Evolutionary conservation across 2,113 vertebrate genomes (phyloP).

Genomic region (Lucifuga dentata): DNA sequence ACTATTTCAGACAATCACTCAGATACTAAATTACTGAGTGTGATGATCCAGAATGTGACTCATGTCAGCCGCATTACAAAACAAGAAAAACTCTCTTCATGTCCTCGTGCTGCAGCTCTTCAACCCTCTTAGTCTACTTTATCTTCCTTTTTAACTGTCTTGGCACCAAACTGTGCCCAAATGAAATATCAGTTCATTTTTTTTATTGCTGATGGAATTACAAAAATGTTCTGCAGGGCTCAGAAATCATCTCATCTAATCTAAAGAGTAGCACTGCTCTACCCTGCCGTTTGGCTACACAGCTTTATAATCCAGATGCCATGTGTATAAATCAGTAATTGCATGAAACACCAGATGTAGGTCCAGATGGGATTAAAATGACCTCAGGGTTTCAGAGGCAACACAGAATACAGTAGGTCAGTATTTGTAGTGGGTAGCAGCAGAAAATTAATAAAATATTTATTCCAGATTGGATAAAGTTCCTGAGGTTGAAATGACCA

Average conservation of each 20-base stretch:
- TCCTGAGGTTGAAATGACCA: neutral
- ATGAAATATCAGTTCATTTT: constrained; percentile 10
- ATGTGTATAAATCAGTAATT: constrained; percentile 51
- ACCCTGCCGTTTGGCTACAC: constrained; percentile 10
- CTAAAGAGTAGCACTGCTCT: constrained; percentile 20
- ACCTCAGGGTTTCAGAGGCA: constrained; percentile 19
- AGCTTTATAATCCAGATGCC: constrained; percentile 45
- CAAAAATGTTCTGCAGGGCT: constrained; percentile 1
- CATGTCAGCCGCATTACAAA: constrained; percentile 2
- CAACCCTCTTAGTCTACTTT: neutral
- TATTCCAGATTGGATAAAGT: constrained; percentile 15
- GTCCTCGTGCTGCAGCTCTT: neutral
- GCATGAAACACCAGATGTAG: constrained; percentile 57
- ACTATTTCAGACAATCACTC: no score
- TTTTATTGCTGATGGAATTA: constrained; percentile 21
- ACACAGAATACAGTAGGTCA: constrained; percentile 22
- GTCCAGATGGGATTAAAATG: constrained; percentile 63
- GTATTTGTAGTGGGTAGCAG: neutral
- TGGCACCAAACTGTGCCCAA: constrained; percentile 17
- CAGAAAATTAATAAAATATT: neutral
- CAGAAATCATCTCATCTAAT: constrained; percentile 28
- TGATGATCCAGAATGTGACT: neutral
- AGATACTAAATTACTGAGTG: neutral
- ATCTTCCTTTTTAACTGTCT: constrained; percentile 4
- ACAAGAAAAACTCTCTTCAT: constrained; percentile 1